Evolutionary conservation across 2,113 vertebrate genomes (phyloP), one percentile per base, ranked within the genome.

Genomic region (Gasterosteus aculeatus): DNA sequence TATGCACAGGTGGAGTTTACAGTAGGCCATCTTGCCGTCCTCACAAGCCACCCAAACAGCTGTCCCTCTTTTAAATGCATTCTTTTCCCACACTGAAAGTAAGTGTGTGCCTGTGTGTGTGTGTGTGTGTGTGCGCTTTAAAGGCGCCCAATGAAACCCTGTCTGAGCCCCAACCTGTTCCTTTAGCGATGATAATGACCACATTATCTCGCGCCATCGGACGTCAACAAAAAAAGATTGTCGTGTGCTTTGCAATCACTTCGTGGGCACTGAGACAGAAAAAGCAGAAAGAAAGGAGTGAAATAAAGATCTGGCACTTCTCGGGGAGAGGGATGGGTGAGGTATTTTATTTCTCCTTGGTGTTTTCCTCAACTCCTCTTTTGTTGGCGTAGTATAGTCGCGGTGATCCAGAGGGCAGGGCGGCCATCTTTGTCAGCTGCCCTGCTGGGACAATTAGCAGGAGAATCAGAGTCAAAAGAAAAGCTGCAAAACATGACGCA

Each of bases 161-260:
- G 95, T 95, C 95, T 94, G 94, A 96, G 96, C 95, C 95, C 94
- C 96, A 97, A 98, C 96, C 97, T 98, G 97, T 96, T 96, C 96
- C 95, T 93, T 96, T 96, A 93, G 93, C 93, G 90, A 88, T 92
- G 92, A 97, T 97, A 97, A 98, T 98, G 95, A 96, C 94, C 96
- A 95, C 95, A 96, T 98, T 98, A 98, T 96, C 94, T 95, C 96
- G 96, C 96, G 92, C 96, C 96, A 96, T 91, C 95, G 96, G 94
- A 92, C 96, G 94, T 92, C 94, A 94, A 98, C 97, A 98, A 98
- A 96, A 87, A 96, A 95, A 93, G 93, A 93, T 93, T 93, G 94
- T 96, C 95, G 95, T 95, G 96, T 95, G 96, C 95, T 96, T 96
- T 95, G 95, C 94, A 95, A 94, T 95, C 95, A 95, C 95, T 95